Evolutionary conservation across 2,113 vertebrate genomes (phyloP), one percentile per base, ranked within the genome.

Genomic region (Istiophorus platypterus): DNA sequence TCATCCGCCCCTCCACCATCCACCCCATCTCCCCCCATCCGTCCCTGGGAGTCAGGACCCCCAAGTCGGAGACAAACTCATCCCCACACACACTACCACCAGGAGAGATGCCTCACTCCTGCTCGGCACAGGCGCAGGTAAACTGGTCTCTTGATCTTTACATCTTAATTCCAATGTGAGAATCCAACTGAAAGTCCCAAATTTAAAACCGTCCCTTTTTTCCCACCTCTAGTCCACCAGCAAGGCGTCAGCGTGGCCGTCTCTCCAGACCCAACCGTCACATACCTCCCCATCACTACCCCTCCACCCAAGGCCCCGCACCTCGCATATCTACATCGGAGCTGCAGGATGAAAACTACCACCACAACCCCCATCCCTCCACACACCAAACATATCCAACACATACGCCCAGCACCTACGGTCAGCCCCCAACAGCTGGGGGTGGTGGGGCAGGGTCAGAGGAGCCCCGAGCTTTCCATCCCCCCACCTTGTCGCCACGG

Each of bases 91-190:
- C 97, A 96, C 89, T 98, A 97, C 96, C 97, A 96, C 95, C 97
- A 96, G 81, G 97, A 99, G 94, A 93, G 95, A 92, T 99, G 97
- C 92, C 97, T 96, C 93, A 99, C 97, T 80, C 97, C 97, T 14
- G 97, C 95, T 75, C 96, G 98, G n/a, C 97, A 96, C 94, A 96
- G 98, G 89, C 97, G 97, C 85, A 99, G 98, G 98, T 98, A 92
- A 82, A 90, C 1, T 5, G 10, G 0, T 56, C 41, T 63, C 14
- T 14, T 37, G n/a, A 47, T 47, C 59, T 29, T 4, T 63, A 42
- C 34, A 39, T 2, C 7, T 22, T 31, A 8, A 14, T 56, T 70
- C 12, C 5, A 11, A 31, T 61, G 12, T 24, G 7, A 67, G 0
- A 22, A 42, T 0, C 45, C 47, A 14, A 17, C 10, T 20, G 12